Percentiles rank a stretch among this genome's conserved stretches.
Conservation (phyloP, 2,113 vertebrate genomes). For the Python bivittatus region DNA sequence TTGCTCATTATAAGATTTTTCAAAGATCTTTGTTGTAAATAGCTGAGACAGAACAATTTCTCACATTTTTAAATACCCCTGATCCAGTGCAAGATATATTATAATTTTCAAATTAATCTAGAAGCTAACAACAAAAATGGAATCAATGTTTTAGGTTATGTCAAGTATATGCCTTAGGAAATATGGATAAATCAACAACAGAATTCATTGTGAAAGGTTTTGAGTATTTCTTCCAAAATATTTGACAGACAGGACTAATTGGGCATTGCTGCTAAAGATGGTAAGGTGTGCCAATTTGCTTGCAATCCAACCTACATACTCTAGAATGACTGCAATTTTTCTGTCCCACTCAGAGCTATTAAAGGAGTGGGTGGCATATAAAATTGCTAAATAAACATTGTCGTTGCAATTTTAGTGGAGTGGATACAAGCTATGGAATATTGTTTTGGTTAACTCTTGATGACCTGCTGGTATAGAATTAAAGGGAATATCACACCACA, state of each 20-base stretch:
- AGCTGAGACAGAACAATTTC: not conserved
- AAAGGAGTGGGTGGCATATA: not conserved
- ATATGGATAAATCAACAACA: not conserved
- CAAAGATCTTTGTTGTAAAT: not conserved
- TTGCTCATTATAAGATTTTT: not conserved
- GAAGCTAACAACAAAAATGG: not conserved
- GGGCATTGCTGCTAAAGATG: not conserved
- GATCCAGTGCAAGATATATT: not conserved
- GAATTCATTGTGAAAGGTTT: not conserved
- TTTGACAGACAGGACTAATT: not conserved
- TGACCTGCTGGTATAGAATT: not conserved
- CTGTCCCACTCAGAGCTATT: not conserved
- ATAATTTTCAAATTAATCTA: not conserved
- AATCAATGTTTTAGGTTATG: not conserved
- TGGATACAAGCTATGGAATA: not conserved
- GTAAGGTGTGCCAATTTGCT: not conserved
- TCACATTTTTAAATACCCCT: not conserved
- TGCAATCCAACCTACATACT: not conserved
- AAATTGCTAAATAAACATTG: not conserved
- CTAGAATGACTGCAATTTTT: not conserved
- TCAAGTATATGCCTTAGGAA: not conserved
- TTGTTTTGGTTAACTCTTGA: not conserved
- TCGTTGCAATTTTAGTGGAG: not conserved
- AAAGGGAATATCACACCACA: not conserved
- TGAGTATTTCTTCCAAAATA: not conserved